phyloP scores from a whole-genome alignment of 2,797 vertebrate genomes.

The Yasuhikotakia modesta region DNA sequence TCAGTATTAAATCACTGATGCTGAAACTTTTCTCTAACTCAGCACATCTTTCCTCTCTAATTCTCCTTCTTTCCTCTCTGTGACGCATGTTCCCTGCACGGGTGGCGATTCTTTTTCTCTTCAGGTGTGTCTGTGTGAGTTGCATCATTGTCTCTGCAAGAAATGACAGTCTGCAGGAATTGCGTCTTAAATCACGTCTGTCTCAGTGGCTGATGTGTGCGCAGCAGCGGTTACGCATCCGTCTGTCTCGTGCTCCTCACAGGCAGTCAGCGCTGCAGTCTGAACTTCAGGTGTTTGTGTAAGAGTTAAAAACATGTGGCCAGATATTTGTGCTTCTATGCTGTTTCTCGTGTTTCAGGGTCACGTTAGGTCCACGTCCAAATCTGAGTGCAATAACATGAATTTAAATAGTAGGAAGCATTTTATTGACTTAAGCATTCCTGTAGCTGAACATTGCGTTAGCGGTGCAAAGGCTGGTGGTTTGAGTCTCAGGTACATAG shows the following conservation, averaged over 20 bases:
- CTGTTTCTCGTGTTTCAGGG: slow-evolving; percentile 21
- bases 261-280: slow-evolving; percentile 19
- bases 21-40: too few species aligned
- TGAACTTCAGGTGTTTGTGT: slow-evolving; percentile 51
- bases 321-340: slow-evolving; percentile 11
- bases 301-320: slow-evolving; percentile 32
- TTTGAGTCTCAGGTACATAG: too few species aligned
- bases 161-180: slow-evolving; percentile 77
- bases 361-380: slow-evolving; percentile 32
- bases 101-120: slow-evolving; percentile 56
- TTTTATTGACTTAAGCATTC: background rate
- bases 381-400: background rate
- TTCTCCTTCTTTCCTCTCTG: background rate
- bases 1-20: too few species aligned
- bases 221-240: slow-evolving; percentile 70
- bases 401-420: background rate
- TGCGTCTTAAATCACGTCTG: slow-evolving; percentile 78
- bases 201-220: slow-evolving; percentile 67
- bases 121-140: slow-evolving; percentile 48
- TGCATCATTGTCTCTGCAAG: slow-evolving; percentile 76
- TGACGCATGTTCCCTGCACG: background rate
- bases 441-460: too few species aligned
- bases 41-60: too few species aligned
- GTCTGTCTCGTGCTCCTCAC: slow-evolving; percentile 63
- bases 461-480: too few species aligned